phyloP scores from a whole-genome alignment of 2,888 invertebrate genomes.

The Apodemia duryi region DNA sequence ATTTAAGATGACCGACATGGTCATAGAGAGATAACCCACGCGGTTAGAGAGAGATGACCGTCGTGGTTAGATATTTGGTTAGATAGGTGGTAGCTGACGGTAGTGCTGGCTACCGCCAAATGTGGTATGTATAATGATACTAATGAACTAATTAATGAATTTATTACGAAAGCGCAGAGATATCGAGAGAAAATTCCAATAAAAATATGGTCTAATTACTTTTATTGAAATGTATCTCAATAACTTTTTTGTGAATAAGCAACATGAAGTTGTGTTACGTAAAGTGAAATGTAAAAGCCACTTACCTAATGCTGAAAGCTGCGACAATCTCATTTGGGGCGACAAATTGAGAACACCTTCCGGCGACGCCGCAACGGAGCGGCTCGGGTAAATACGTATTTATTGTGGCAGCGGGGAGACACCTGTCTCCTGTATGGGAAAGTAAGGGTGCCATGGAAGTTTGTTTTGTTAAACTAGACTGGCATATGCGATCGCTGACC shows the following conservation, averaged over 20 bases:
- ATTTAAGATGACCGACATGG: no score
- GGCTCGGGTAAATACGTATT: conserved; percentile 67
- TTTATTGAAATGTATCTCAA: no score
- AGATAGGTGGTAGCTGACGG: no score
- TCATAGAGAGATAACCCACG: no score
- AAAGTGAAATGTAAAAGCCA: conserved; percentile 72
- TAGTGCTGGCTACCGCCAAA: no score
- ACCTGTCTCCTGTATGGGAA: conserved; percentile 55
- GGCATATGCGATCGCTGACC: neutral
- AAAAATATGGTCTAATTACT: no score
- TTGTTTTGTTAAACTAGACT: neutral
- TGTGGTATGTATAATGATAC: no score
- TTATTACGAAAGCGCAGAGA: no score
- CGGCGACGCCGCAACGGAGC: conserved; percentile 49
- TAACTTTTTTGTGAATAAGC: conserved; percentile 12
- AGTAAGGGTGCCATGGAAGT: conserved; percentile 25
- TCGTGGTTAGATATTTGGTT: no score
- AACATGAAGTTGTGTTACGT: conserved; percentile 30
- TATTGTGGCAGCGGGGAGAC: conserved; percentile 61
- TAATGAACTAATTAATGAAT: no score
- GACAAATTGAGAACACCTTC: conserved; percentile 76
- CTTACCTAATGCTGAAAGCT: conserved; percentile 69
- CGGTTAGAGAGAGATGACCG: no score
- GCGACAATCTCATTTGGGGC: conserved; percentile 71
- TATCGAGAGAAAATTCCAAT: no score